Evolutionary conservation across 2,113 vertebrate species (phyloP), one percentile per base, ranked within the genome.

Genomic region (Myiagra hebetior): DNA sequence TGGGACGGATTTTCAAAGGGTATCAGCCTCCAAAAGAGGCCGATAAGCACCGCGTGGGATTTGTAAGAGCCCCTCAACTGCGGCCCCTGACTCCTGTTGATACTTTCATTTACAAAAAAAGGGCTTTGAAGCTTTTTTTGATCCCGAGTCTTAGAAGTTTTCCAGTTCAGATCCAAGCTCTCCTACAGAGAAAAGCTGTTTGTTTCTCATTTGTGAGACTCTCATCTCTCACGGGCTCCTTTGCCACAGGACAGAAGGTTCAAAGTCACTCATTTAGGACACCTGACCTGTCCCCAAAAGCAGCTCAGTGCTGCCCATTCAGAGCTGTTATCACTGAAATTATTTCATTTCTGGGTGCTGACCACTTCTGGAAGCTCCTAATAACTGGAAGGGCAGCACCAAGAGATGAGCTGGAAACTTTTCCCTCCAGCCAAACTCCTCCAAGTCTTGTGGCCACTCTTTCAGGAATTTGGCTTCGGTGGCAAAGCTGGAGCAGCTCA

Each of bases 1-100:
- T 11, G 50, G 62, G 93, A 89, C 57, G 47, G 65, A 73, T 80
- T 95, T 91, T 69, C 85, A 93, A 93, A 87, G 42, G 37, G 35
- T 39, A 18, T n/a, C 46, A 62, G 50, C 35, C 41, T 20, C 67
- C 16, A 27, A 72, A 82, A 91, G 74, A 87, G n/a, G 74, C 52
- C 31, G 63, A 89, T 2, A 50, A 87, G 37, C 31, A 42, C 24
- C 64, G 12, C 30, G 68, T 30, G 65, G 68, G 65, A 82, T 87
- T 87, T 89, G 50, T 76, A 24, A 89, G 57, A 85, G 37, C 46
- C 67, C 73, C 87, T 87, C 78, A 75, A 46, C n/a, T 70, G 65
- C 57, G 6, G 47, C 4, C 67, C 59, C 37, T 30, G 39, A 90
- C 19, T 74, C 67, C 75, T 76, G 77, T 65, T 50, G 76, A 72